Evolutionary conservation across 2,113 vertebrate species (phyloP).

Genomic region (Girardinichthys multiradiatus): DNA sequence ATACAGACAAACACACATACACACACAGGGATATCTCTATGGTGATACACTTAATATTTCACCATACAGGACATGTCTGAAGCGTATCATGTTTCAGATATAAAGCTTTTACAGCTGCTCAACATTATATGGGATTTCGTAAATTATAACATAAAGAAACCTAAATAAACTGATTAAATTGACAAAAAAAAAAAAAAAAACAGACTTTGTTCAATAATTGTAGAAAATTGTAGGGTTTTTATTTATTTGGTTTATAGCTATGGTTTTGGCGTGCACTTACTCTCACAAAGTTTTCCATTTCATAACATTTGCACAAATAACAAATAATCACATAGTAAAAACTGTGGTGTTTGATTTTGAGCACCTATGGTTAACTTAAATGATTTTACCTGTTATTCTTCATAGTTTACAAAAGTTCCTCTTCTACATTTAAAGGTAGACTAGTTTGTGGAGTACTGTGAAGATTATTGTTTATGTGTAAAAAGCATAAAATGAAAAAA

Average conservation of each 20-base stretch:
- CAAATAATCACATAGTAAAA: too few species aligned
- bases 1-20: conserved; percentile 46
- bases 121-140: neutral
- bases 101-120: neutral
- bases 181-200: neutral
- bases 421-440: too few species aligned
- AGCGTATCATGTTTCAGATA: neutral
- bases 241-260: neutral
- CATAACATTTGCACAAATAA: too few species aligned
- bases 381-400: too few species aligned
- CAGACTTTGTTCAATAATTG: neutral
- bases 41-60: conserved; percentile 20
- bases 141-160: neutral
- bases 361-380: too few species aligned
- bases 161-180: neutral
- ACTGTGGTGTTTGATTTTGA: too few species aligned
- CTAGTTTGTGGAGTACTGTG: too few species aligned
- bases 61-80: conserved; percentile 4
- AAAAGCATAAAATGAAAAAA: too few species aligned
- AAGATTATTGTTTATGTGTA: too few species aligned
- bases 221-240: neutral
- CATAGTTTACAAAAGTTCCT: too few species aligned
- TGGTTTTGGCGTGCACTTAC: neutral
- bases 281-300: neutral
- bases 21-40: conserved; percentile 19